Evolutionary conservation across 2,113 vertebrate species (phyloP).

Genomic region (Pseudorectes ferrugineus): DNA sequence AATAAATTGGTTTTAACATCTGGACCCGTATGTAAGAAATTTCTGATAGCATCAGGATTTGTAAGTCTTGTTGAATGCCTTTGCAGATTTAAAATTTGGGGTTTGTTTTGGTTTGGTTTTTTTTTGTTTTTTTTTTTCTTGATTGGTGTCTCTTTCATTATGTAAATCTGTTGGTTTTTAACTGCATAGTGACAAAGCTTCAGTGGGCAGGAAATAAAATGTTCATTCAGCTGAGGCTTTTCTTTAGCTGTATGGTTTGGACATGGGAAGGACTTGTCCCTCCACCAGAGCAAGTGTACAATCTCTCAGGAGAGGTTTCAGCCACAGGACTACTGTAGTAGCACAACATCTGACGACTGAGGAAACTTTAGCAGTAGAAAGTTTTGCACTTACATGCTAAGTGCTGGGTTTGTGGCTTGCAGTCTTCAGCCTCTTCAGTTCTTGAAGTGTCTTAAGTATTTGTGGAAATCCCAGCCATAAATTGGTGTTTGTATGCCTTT

Average conservation of each 20-base stretch:
- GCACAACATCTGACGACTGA: neutral
- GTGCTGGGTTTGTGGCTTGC: neutral
- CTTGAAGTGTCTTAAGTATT: neutral
- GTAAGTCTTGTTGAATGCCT: neutral
- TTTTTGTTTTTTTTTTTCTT: neutral
- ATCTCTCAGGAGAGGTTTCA: neutral
- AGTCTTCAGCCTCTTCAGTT: neutral
- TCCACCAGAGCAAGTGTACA: neutral
- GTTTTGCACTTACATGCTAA: neutral
- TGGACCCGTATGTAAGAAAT: neutral
- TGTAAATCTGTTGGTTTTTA: neutral
- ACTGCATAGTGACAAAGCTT: neutral
- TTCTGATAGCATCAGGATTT: neutral
- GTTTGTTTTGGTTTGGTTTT: neutral
- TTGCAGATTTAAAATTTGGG: neutral
- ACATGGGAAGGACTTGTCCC: neutral
- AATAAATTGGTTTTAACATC: neutral
- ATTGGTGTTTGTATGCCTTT: neutral
- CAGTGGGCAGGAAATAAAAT: neutral
- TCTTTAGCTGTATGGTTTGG: neutral
- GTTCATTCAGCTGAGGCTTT: neutral
- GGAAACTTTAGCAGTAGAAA: neutral
- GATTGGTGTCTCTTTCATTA: neutral
- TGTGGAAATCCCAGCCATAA: neutral
- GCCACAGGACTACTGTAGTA: fast-evolving